Base-by-base conservation (phyloP, 2,888 invertebrate species). In the Campoplex nolae region DNA sequence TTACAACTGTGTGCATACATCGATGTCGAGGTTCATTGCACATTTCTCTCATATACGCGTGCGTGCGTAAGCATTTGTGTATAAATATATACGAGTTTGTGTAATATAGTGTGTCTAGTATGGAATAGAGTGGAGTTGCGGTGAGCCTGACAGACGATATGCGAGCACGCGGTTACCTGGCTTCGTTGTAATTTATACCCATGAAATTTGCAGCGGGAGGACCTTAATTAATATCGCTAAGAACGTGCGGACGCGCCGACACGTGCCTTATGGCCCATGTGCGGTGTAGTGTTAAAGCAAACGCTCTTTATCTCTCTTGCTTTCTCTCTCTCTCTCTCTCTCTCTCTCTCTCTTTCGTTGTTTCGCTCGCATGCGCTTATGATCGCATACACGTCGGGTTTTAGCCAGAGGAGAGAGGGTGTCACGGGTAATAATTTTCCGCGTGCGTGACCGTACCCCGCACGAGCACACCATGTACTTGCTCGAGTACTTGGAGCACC, bases 141-240 rank as follows among this genome's bases (percentile, higher is more conserved):
- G 86, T 51, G 18, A 71, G 78, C 13, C 81, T 74, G 88, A 74
- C 83, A 86, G 87, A 87, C 81, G 85, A 88, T 89, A 88, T 74
- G 73, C 84, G 78, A 68, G 74, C 68, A 68, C 68, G 73, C 84
- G 81, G 82, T 87, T 84, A 82, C 71, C 65, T 83, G 86, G 86
- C 85, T 88, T 88, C 86, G 65, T 76, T 70, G 88, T 88, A 89
- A 89, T 89, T 88, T 84, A 87, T 88, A 89, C 74, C 86, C 87
- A 82, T 88, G 86, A 88, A 88, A 89, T 89, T 88, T 85, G 82
- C 79, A 79, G 71, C 76, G 83, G 84, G 86, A 77, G 83, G 82
- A 82, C 88, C 86, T 88, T 88, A 88, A 89, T 89, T 89, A 89
- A 89, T 88, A 86, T 85, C 80, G 88, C 84, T 84, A 82, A 88